Evolutionary conservation across 2,888 invertebrate species (phyloP).

Genomic region (Nymphalis urticae): DNA sequence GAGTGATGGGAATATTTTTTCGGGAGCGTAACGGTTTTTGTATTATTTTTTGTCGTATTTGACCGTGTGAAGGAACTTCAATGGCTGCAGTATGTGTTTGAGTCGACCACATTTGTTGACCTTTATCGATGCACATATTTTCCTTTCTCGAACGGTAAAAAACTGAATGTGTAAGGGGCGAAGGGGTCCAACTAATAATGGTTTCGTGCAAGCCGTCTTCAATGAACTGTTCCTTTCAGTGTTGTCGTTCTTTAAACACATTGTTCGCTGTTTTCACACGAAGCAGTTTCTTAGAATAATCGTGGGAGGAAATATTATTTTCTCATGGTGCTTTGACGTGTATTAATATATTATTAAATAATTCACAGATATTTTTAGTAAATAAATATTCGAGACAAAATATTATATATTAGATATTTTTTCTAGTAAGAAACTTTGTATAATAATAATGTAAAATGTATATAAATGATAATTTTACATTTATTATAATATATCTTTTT

Average conservation of each 20-base stretch:
- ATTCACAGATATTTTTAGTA: too few relatives aligned
- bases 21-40: slow-evolving; percentile 79
- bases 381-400: too few relatives aligned
- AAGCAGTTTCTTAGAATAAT: slow-evolving; percentile 42
- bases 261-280: slow-evolving; percentile 72
- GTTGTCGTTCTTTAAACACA: slow-evolving; percentile 58
- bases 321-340: slow-evolving; percentile 31
- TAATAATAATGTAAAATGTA: too few relatives aligned
- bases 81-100: slow-evolving; percentile 73
- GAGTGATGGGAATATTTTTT: slow-evolving; percentile 76
- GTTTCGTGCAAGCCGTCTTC: slow-evolving; percentile 58
- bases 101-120: slow-evolving; percentile 53
- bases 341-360: background rate
- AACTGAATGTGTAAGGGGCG: slow-evolving; percentile 42
- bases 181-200: slow-evolving; percentile 52
- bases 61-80: slow-evolving; percentile 79
- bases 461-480: background rate
- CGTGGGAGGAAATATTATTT: slow-evolving; percentile 43
- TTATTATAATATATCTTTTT: background rate
- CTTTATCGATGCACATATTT: slow-evolving; percentile 46
- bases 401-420: too few relatives aligned
- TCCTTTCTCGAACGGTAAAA: slow-evolving; percentile 36
- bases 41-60: slow-evolving; percentile 78
- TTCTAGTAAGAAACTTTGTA: too few relatives aligned
- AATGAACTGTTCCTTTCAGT: slow-evolving; percentile 72